Evolutionary conservation across 2,888 invertebrate species (phyloP), one percentile per base, ranked within the genome.

Genomic region (Penaeus monodon): DNA sequence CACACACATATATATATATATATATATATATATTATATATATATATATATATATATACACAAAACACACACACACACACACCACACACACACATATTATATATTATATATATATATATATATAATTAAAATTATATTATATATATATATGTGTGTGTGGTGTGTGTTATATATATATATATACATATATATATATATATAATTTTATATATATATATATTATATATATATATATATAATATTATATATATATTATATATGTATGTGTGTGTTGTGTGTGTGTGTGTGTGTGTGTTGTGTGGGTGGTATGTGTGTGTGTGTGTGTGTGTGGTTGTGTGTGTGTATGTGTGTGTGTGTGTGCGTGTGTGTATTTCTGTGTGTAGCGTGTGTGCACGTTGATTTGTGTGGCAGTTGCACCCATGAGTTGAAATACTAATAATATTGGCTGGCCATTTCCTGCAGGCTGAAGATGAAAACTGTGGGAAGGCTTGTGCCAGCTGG

Each of bases 41-140:
- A n/a, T n/a, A n/a, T n/a, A n/a, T n/a, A n/a, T 76, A 76, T 76
- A 76, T 76, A 76, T 76, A 76, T 76, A 76, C 38, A 76, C 38
- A 76, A 76, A 38, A 76, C 38, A 76, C 38, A 76, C 38, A 76
- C 38, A 76, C 38, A 76, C 44, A 20, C 44, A 76, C 44, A 20
- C 44, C 44, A 20, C 49, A 77, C 29, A 57, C 64, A 63, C 64
- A 63, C 64, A 63, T 57, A n/a, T 79, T 79, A 64, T 64, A 64
- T n/a, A 79, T 64, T 63, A 79, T 79, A 64, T 27, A 29, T 2
- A 57, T 64, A 63, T 57, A 64, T 64, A 57, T 79, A 63, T 20
- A 24, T 38, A 24, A 38, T 38, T 38, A 38, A 4, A 38, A 38
- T 38, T 22, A 17, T 38, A 38, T 80, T 80, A 80, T 64, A 80